phyloP scores from a whole-genome alignment of 2,797 vertebrate species.

The Falco rusticolus region DNA sequence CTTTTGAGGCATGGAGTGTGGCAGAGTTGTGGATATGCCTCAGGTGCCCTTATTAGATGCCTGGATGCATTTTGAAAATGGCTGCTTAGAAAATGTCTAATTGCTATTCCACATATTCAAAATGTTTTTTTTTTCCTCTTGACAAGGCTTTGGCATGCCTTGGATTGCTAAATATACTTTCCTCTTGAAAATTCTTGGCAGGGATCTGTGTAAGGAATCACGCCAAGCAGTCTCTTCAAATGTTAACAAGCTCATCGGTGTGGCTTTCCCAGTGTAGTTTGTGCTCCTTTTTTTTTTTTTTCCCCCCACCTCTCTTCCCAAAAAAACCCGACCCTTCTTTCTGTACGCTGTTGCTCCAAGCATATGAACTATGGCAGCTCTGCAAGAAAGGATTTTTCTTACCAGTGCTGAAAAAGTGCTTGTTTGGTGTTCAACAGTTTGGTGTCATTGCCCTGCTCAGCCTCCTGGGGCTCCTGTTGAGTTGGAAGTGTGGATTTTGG shows the following conservation, averaged over 20 bases:
- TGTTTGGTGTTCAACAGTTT: neutral
- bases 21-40: slow-evolving; percentile 24
- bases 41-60: slow-evolving; percentile 66
- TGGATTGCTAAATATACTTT: slow-evolving; percentile 81
- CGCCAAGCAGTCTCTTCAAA: slow-evolving; percentile 75
- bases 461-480: neutral
- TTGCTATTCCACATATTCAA: slow-evolving; percentile 77
- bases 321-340: slow-evolving; percentile 22
- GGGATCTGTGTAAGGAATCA: slow-evolving; percentile 52
- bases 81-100: slow-evolving; percentile 77
- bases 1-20: slow-evolving; percentile 28
- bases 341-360: neutral
- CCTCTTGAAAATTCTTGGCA: slow-evolving; percentile 73
- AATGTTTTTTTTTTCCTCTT: slow-evolving; percentile 59
- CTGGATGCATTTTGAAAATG: slow-evolving; percentile 66
- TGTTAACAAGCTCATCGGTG: slow-evolving; percentile 78
- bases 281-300: slow-evolving; percentile 5
- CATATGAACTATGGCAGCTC: slow-evolving; percentile 1
- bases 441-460: neutral
- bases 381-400: slow-evolving; percentile 20
- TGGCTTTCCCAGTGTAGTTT: slow-evolving; percentile 68
- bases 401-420: neutral
- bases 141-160: slow-evolving; percentile 79
- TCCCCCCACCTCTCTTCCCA: neutral
- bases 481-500: neutral